These are phyloP conservation scores for Corythoichthys intestinalis DNA, from an alignment of 2,113 vertebrate species.

Conservation along the genomic window DNA sequence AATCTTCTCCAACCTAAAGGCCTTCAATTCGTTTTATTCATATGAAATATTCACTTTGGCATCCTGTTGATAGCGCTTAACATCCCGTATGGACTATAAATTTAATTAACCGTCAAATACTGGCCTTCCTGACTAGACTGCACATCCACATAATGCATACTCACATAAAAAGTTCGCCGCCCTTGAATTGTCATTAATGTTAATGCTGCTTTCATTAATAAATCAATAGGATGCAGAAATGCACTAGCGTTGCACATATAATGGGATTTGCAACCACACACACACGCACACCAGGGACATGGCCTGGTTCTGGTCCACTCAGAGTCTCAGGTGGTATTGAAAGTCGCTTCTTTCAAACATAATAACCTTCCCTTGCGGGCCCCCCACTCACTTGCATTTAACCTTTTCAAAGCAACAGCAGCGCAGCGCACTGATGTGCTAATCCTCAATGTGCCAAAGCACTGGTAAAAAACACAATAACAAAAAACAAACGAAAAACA, in stretches of 20 bases:
- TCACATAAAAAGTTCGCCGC: slow-evolving; percentile 32
- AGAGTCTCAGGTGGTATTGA: slow-evolving; percentile 55
- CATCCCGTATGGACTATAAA: neutral
- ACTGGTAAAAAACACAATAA: too few relatives aligned
- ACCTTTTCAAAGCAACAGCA: too few relatives aligned
- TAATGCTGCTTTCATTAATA: slow-evolving; percentile 44
- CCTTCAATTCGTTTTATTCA: neutral
- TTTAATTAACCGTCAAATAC: slow-evolving; percentile 4
- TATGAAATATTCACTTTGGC: neutral
- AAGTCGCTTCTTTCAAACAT: slow-evolving; percentile 45
- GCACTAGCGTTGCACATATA: slow-evolving; percentile 17
- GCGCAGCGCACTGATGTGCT: neutral
- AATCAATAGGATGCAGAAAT: slow-evolving; percentile 36
- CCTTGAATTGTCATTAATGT: slow-evolving; percentile 46
- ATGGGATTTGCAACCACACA: neutral
- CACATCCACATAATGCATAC: slow-evolving; percentile 25
- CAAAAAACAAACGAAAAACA: too few relatives aligned
- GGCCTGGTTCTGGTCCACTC: slow-evolving; percentile 42
- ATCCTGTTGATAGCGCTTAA: neutral
- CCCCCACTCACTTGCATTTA: neutral
- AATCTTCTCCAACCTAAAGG: neutral
- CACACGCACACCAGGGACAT: slow-evolving; percentile 18
- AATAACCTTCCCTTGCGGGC: slow-evolving; percentile 48
- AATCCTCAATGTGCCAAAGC: neutral
- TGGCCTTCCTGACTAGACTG: neutral